Evolutionary conservation across 2,888 invertebrate species (phyloP).

Genomic region (Ophion costatus): DNA sequence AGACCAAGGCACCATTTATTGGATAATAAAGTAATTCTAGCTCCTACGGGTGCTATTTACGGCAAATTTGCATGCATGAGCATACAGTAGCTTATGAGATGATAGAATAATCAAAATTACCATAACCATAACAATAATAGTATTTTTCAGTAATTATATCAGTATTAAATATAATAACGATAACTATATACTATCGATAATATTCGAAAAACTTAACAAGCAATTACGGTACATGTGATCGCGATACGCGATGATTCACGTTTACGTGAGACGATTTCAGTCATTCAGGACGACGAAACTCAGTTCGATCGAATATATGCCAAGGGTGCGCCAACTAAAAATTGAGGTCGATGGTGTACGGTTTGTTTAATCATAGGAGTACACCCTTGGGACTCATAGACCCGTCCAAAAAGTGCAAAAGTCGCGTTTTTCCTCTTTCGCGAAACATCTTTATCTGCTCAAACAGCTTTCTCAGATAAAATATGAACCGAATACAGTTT

Average conservation of each 20-base stretch:
- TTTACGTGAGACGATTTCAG: background rate
- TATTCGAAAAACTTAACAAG: conserved; percentile 41
- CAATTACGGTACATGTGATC: conserved; percentile 6
- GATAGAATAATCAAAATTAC: conserved; percentile 18
- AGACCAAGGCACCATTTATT: conserved; percentile 60
- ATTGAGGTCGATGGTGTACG: background rate
- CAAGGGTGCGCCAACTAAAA: background rate
- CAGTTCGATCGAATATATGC: background rate
- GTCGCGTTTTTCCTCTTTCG: no score
- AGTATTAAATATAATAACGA: conserved; percentile 12
- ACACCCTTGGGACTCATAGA: no score
- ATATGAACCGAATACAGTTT: no score
- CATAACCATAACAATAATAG: conserved; percentile 6
- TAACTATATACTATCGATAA: conserved; percentile 35
- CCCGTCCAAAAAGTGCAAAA: no score
- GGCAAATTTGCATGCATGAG: conserved; percentile 72
- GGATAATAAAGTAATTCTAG: conserved; percentile 69
- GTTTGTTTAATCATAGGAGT: no score
- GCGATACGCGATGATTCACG: background rate
- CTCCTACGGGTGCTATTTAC: conserved; percentile 71
- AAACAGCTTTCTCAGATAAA: no score
- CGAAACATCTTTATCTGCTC: no score
- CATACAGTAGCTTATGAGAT: conserved; percentile 39
- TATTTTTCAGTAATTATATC: background rate
- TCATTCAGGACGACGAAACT: background rate